phyloP scores from a whole-genome alignment of 2,888 invertebrate species.

The Noctuana brunneofusca region DNA sequence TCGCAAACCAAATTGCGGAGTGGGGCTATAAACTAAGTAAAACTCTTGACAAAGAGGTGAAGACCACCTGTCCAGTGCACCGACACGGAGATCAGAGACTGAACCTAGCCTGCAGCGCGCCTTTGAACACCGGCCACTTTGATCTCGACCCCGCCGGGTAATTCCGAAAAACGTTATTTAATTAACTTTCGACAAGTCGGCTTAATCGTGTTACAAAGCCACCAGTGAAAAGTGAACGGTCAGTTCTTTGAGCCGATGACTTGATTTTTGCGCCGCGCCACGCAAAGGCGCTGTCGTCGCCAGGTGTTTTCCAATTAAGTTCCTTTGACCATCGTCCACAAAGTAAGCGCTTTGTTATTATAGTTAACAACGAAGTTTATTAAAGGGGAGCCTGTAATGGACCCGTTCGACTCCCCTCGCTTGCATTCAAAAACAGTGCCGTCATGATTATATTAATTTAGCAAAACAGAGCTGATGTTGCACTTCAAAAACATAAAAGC shows the following conservation, averaged over 20 bases:
- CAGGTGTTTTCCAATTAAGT: slow-evolving; percentile 82
- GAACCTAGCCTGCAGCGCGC: slow-evolving; percentile 70
- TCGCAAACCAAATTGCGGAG: slow-evolving; percentile 1
- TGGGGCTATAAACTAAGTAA: slow-evolving; percentile 33
- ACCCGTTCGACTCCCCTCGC: slow-evolving; percentile 37
- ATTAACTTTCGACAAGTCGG: slow-evolving; percentile 82
- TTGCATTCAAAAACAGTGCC: slow-evolving; percentile 26
- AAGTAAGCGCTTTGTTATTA: slow-evolving; percentile 69
- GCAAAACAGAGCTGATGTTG: slow-evolving; percentile 23
- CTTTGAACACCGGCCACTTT: slow-evolving; percentile 77
- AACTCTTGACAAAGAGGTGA: slow-evolving; percentile 59
- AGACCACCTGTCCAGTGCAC: slow-evolving; percentile 68
- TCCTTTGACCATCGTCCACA: slow-evolving; percentile 75
- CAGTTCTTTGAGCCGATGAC: slow-evolving; percentile 71
- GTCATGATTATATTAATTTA: slow-evolving; percentile 31
- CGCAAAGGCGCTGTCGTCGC: slow-evolving; percentile 77
- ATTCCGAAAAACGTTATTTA: slow-evolving; percentile 83
- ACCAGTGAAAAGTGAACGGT: slow-evolving; percentile 62
- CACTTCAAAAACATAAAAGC: slow-evolving; percentile 31
- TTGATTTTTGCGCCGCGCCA: slow-evolving; percentile 80
- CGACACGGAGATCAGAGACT: slow-evolving; percentile 58
- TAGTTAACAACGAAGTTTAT: slow-evolving; percentile 64
- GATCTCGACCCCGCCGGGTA: slow-evolving; percentile 75
- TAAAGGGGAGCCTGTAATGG: slow-evolving; percentile 63
- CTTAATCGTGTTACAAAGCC: slow-evolving; percentile 82